phyloP scores from a whole-genome alignment of 2,113 vertebrate species.

The Rhinogobius similis region DNA sequence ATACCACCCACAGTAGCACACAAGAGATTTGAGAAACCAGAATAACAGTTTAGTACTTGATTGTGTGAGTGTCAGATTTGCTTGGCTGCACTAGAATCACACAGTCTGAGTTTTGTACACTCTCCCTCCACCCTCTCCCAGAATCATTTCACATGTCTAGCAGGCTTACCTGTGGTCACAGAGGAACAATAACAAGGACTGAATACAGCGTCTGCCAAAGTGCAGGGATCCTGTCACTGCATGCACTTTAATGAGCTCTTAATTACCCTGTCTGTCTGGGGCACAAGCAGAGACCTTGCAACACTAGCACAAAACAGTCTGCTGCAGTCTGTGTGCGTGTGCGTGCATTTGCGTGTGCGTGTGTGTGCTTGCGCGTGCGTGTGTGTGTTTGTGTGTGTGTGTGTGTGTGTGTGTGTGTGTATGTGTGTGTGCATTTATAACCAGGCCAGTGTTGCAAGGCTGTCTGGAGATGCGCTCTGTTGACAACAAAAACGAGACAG shows the following conservation, averaged over 20 bases:
- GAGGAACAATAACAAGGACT: constrained; percentile 71
- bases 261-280: constrained; percentile 79
- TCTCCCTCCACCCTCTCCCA: constrained; percentile 48
- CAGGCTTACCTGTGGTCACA: constrained; percentile 72
- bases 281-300: constrained; percentile 59
- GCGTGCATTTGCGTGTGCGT: constrained; percentile 43
- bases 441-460: constrained; percentile 42
- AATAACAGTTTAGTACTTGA: constrained; percentile 64
- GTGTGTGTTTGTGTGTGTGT: too few species aligned
- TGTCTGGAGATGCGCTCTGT: constrained; percentile 59
- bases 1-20: constrained; percentile 62
- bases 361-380: too few species aligned
- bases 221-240: constrained; percentile 74
- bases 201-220: constrained; percentile 64
- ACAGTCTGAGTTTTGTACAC: constrained; percentile 43
- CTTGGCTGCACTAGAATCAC: constrained; percentile 67
- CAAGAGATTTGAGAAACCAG: neutral
- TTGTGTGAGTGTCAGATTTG: constrained; percentile 69
- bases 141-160: constrained; percentile 73
- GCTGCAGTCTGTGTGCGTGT: constrained; percentile 41
- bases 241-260: constrained; percentile 77
- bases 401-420: too few species aligned
- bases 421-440: constrained; percentile 45
- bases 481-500: constrained; percentile 62
- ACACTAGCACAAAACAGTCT: constrained; percentile 53